Conservation (phyloP, 2,113 vertebrate species). For the Pollachius pollachius region DNA sequence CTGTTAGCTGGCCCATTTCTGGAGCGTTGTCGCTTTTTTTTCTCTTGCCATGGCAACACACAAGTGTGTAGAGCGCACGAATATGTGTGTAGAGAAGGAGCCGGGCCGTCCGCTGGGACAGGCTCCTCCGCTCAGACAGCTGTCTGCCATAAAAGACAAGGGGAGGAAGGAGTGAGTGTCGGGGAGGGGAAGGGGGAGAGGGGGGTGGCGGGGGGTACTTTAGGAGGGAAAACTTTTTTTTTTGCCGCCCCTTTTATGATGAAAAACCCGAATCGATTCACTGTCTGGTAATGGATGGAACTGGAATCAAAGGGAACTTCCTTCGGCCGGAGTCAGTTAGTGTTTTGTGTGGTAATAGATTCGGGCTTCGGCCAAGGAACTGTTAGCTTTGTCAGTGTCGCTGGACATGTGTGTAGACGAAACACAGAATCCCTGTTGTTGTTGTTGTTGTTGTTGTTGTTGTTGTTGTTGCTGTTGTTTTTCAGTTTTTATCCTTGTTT, state of each 20-base stretch:
- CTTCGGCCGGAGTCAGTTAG: too few species aligned
- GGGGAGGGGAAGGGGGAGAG: constrained; percentile 1
- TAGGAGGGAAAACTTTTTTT: constrained; percentile 44
- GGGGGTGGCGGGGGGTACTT: constrained; percentile 50
- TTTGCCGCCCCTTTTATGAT: constrained; percentile 6
- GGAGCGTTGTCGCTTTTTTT: constrained; percentile 47
- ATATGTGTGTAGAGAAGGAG: constrained; percentile 26
- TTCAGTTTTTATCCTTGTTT: background rate
- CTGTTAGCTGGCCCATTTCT: constrained; percentile 75
- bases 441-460: too few species aligned
- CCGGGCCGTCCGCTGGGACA: constrained; percentile 68
- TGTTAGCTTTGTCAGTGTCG: too few species aligned
- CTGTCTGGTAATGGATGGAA: background rate
- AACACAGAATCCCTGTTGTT: too few species aligned
- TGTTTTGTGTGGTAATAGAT: too few species aligned
- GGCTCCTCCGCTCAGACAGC: constrained; percentile 66
- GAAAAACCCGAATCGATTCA: constrained; percentile 39
- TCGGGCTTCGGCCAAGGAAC: too few species aligned
- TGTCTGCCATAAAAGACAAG: constrained; percentile 57
- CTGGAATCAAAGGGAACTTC: too few species aligned
- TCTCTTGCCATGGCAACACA: constrained; percentile 58
- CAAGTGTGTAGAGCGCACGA: constrained; percentile 23
- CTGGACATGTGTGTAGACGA: too few species aligned
- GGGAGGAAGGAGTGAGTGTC: constrained; percentile 18
- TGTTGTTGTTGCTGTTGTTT: too few species aligned